Base-by-base conservation (phyloP, 2,797 vertebrate species). In the Somateria mollissima region DNA sequence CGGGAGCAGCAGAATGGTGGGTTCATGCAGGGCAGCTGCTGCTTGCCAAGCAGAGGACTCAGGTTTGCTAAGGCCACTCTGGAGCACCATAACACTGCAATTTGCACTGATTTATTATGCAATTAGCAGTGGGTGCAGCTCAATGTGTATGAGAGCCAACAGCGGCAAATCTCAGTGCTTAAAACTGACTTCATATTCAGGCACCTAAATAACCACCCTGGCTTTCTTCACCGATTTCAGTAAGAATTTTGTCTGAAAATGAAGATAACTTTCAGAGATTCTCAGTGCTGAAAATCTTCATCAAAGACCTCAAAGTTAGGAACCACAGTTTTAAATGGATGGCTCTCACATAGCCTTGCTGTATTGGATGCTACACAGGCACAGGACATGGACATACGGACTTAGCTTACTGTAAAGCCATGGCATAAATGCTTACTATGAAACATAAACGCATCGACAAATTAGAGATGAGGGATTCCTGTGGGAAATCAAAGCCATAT, bases 101-200 rank as follows among this genome's bases (percentile, higher is more conserved):
- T 92, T 92, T 88, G 53, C 53, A 85, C 80, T 89, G 90, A 91
- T 94, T 92, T 85, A 91, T 94, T 79, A 83, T 4, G 3, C 88
- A 94, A 93, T 94, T 89, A 94, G 77, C 1, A 1, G 21, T n/a
- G 61, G 57, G 90, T 83, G 51, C 49, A 85, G 61, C 75, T 87
- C 77, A 61, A 57, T 34, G 34, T 10, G 13, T 51, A 13, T 0
- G 0, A 88, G 56, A 89, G 20, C 51, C 62, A 91, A 30, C 45
- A 27, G 22, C 19, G 24, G 71, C 39, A 60, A 66, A 87, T 19
- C 56, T 69, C 74, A 47, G 56, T 34, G 34, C 53, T 89, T 77
- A 61, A 79, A 61, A 49, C 37, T n/a, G 41, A 80, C 34, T 92
- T 92, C 4, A 2, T 71, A 65, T 19, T 53, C 73, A 22, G 17